Base-by-base conservation (phyloP, 2,888 invertebrate genomes). In the Synanthedon vespiformis region DNA sequence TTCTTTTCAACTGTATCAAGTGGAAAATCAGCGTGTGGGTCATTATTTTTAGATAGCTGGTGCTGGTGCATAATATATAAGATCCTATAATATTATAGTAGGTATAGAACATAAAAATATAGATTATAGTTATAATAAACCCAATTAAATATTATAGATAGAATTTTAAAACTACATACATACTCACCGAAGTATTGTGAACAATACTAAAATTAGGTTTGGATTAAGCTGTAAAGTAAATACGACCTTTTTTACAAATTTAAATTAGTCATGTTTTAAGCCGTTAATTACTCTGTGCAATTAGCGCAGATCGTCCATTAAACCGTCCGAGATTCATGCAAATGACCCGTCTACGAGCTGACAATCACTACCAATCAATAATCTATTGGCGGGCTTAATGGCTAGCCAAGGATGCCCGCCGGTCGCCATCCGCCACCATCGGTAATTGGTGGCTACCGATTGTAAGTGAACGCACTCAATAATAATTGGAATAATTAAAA, bases 281-380 rank as follows among this genome's bases (percentile, higher is more conserved):
- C 18, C 48, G 8, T 34, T 34, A 51, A 59, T 54, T 78, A 73
- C 74, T 77, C 80, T 75, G 70, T 68, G 67, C 74, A 76, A 84
- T 85, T 81, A 85, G 74, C 71, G 62, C 65, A 73, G 68, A 77
- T 74, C 67, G 74, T 58, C 76, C 70, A 80, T 84, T 81, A 82
- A 75, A 75, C 70, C 70, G 63, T 72, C 75, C 71, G 74, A 82
- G 83, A 85, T 83, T 83, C 80, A 80, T 80, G 77, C 80, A 82
- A 83, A 82, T 71, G 80, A 78, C 77, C 80, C 69, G 69, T 66
- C 60, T 70, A 70, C 66, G 64, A 63, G 66, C 68, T 62, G 67
- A 69, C 87, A 87, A 87, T 87, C 85, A 84, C 79, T 81, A 84
- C 85, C 86, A 86, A 87, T 87, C 86, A 87, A 87, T 86, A 84